These are phyloP conservation scores for Prolemur simus DNA, from an alignment of 2,113 vertebrate genomes.

Conservation along the genomic window DNA sequence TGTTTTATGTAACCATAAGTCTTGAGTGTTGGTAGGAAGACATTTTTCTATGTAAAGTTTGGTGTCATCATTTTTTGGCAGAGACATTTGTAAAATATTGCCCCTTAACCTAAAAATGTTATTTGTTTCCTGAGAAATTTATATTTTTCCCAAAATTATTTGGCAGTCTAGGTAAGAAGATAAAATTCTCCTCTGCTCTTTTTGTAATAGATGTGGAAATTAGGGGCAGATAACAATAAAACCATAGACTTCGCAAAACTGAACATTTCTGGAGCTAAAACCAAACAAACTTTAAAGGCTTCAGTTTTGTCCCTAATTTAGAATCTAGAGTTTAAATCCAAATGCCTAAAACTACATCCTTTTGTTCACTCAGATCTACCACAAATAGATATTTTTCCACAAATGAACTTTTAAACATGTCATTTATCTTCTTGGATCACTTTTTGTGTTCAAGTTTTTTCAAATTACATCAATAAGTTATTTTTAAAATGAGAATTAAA, in stretches of 20 bases:
- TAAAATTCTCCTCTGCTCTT: neutral
- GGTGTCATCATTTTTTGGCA: neutral
- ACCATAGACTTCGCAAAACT: neutral
- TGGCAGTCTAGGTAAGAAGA: neutral
- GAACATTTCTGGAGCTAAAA: neutral
- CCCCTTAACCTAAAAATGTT: neutral
- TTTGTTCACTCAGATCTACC: neutral
- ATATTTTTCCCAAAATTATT: neutral
- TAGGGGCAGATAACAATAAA: neutral
- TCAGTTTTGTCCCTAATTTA: neutral
- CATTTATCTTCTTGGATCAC: neutral
- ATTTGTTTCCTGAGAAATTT: neutral
- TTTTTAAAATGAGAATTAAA: conserved; percentile 38
- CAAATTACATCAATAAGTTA: neutral
- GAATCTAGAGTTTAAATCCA: neutral
- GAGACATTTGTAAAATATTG: neutral
- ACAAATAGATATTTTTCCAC: neutral
- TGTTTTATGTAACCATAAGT: neutral
- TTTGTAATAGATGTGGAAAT: neutral
- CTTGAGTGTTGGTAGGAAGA: neutral
- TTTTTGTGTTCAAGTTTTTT: neutral
- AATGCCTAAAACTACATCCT: neutral
- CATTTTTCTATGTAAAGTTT: neutral
- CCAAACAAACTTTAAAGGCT: neutral
- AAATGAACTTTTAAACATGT: neutral